Conservation (phyloP, 1,140 invertebrate genomes). For the Drosophila bipectinata region DNA sequence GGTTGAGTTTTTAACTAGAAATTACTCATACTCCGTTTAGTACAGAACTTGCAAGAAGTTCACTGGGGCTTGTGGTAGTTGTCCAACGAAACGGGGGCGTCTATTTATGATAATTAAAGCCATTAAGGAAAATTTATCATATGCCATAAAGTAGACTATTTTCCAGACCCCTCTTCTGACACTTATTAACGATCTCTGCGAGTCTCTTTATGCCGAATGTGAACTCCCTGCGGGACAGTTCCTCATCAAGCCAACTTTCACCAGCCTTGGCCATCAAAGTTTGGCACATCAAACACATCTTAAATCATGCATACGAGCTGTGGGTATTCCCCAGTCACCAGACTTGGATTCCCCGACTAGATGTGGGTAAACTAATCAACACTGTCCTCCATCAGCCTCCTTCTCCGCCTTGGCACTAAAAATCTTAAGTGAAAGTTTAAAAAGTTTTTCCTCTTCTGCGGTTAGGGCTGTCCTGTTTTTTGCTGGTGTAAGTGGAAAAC, state of each 20-base stretch:
- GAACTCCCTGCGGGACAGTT: constrained; percentile 42
- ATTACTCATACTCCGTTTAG: neutral
- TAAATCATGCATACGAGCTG: constrained; percentile 69
- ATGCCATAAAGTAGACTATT: constrained; percentile 17
- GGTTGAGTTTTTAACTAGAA: neutral
- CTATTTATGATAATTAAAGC: constrained; percentile 47
- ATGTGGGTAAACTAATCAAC: constrained; percentile 73
- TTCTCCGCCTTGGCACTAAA: constrained; percentile 47
- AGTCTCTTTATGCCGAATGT: constrained; percentile 54
- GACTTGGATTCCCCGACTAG: constrained; percentile 13
- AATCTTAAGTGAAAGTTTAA: constrained; percentile 67
- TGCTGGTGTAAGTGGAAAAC: constrained; percentile 53
- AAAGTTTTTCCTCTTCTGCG: constrained; percentile 35
- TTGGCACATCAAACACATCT: constrained; percentile 56
- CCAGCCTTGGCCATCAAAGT: constrained; percentile 69
- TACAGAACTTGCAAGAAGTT: neutral
- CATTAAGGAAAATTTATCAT: constrained; percentile 45
- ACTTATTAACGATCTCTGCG: constrained; percentile 51
- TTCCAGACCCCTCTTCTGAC: neutral
- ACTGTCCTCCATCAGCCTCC: constrained; percentile 8
- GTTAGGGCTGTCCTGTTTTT: constrained; percentile 14
- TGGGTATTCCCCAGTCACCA: constrained; percentile 54
- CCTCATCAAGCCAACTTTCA: constrained; percentile 54
- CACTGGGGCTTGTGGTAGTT: neutral
- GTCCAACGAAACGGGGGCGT: neutral